A percentile compares a stretch with the other conserved stretches of the same genome.
Conservation (phyloP, 2,113 vertebrate genomes). For the Pseudorectes ferrugineus region DNA sequence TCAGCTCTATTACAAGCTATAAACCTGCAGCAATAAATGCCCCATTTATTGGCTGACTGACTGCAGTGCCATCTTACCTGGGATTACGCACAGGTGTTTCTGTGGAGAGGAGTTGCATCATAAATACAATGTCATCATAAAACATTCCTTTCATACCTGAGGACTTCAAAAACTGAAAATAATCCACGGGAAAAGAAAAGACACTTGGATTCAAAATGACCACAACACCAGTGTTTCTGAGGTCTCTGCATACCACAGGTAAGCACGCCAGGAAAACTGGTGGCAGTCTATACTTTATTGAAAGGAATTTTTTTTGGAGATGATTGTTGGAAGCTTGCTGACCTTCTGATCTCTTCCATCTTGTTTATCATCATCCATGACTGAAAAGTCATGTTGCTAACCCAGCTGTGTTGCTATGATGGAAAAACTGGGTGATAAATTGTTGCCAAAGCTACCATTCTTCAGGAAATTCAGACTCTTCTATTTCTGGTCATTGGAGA, state of each 20-base stretch:
- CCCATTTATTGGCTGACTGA: not conserved
- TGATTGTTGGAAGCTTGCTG: not conserved
- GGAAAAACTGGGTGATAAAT: slow-evolving; percentile 31
- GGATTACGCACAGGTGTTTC: not conserved
- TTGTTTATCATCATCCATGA: slow-evolving; percentile 12
- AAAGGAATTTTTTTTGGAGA: not conserved
- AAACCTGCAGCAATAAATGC: not conserved
- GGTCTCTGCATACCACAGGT: not conserved
- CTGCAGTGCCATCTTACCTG: not conserved
- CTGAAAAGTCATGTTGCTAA: slow-evolving; percentile 18
- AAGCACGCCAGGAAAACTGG: not conserved
- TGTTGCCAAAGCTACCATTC: not conserved
- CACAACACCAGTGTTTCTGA: not conserved
- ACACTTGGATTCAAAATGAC: not conserved
- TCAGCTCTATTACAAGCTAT: not conserved
- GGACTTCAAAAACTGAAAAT: not conserved
- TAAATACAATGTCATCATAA: not conserved
- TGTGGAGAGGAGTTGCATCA: not conserved
- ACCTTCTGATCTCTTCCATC: slow-evolving; percentile 6
- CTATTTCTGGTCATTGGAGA: slow-evolving; percentile 23
- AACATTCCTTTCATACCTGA: not conserved
- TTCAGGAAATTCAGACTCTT: slow-evolving; percentile 4
- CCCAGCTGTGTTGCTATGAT: slow-evolving; percentile 7
- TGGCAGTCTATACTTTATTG: not conserved
- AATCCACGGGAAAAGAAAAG: not conserved